Evolutionary conservation across 2,888 invertebrate species (phyloP).

Genomic region (Monopis laevigella): DNA sequence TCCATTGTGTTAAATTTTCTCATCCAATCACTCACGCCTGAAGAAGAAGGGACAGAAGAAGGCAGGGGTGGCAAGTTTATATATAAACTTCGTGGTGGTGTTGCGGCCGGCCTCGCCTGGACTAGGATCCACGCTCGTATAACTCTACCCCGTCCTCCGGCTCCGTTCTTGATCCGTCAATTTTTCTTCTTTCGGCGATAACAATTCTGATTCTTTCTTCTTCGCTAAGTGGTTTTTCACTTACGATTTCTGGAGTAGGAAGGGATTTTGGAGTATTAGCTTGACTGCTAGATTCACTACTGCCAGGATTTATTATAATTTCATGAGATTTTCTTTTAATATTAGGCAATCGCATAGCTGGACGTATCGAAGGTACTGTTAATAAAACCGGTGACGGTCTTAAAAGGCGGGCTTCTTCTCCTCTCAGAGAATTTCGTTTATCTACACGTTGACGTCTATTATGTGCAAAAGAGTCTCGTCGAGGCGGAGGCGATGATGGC

Average conservation of each 20-base stretch:
- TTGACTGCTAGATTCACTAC: constrained; percentile 32
- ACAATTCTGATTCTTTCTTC: constrained; percentile 69
- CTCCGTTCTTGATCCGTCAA: constrained; percentile 53
- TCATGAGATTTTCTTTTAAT: constrained; percentile 42
- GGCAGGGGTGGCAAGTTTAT: constrained; percentile 30
- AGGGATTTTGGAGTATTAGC: constrained; percentile 28
- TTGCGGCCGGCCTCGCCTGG: constrained; percentile 63
- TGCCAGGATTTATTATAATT: constrained; percentile 32
- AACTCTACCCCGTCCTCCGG: constrained; percentile 48
- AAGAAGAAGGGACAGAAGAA: not conserved
- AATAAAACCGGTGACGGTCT: constrained; percentile 45
- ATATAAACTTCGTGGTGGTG: constrained; percentile 62
- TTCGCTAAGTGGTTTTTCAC: constrained; percentile 43
- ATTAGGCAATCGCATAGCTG: constrained; percentile 32
- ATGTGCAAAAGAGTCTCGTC: constrained; percentile 56
- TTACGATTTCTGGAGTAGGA: constrained; percentile 28
- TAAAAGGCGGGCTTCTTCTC: constrained; percentile 53
- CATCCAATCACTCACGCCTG: not conserved
- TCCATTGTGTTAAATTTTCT: not conserved
- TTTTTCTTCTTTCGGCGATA: constrained; percentile 68
- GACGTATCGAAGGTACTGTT: constrained; percentile 45
- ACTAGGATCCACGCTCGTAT: constrained; percentile 57
- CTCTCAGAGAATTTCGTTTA: constrained; percentile 50
- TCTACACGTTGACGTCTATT: constrained; percentile 57
- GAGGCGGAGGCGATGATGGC: constrained; percentile 53